Evolutionary conservation across 2,888 invertebrate species (phyloP), one percentile per base, ranked within the genome.

Genomic region (Eupithecia centaureata): DNA sequence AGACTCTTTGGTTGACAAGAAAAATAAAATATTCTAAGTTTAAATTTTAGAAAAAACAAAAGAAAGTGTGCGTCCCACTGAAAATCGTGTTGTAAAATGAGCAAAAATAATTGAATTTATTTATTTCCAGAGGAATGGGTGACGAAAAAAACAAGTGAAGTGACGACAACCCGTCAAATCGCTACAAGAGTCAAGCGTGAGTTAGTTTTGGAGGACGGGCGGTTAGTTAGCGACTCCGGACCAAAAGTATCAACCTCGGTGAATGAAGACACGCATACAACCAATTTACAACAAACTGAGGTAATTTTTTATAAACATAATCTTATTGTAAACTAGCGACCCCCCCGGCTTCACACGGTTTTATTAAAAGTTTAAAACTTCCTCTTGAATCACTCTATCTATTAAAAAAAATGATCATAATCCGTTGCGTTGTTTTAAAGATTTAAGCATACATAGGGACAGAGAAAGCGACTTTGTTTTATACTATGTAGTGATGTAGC

Each of bases 161-260:
- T 97, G 83, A 97, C 97, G 76, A 98, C 97, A 74, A 97, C 97
- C 68, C 95, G 97, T 76, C 98, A 98, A 92, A 98, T 98, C 80
- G 98, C 98, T 83, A 98, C 98, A 54, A 93, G 98, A 75, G 97
- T 98, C 52, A 97, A 98, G 88, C 94, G 98, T 54, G 97, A 98
- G 91, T 95, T 98, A 71, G 95, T 97, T 73, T 94, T 98, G 75
- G 98, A 98, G 94, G 98, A 98, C 94, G 98, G 98, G 35, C 96
- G 97, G 83, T 96, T 98, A 70, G 96, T 98, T 71, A 97, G 96
- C 77, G 98, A 98, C 90, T 96, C 97, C 4, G 98, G 98, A 13
- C 98, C 98, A 5, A 95, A 97, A 88, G 96, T 98, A 82, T 97
- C 97, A 77, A 98, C 97, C 74, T 97, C 97, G 75, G 98, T 98